Base-by-base conservation (phyloP, 1,140 invertebrate genomes). In the Agrilus planipennis region DNA sequence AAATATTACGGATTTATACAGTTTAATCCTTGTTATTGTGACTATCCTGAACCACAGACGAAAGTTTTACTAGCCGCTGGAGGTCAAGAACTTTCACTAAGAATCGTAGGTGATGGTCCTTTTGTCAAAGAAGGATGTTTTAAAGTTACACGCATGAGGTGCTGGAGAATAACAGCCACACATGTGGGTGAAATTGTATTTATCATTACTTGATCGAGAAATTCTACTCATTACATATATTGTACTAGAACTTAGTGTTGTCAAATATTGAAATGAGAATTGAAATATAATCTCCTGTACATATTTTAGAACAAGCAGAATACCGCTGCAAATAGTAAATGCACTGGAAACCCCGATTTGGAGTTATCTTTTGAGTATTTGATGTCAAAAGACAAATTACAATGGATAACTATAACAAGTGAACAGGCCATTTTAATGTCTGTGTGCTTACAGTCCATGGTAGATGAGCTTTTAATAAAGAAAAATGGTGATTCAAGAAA, bases 281-380 rank as follows among this genome's bases (percentile, higher is more conserved):
- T 11, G 12, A 35, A 17, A 42, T 35, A 45, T 43, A 36, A n/a
- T n/a, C n/a, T n/a, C n/a, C n/a, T n/a, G n/a, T n/a, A n/a, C n/a
- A n/a, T n/a, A n/a, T 55, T 52, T 38, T 45, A 62, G 58, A 58
- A 58, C 40, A 59, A 61, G 45, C 38, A 44, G 35, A 53, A 53
- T 37, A 50, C 44, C 9, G 48, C 47, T 25, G 40, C 46, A 42
- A 55, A 53, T 15, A 57, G 40, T 41, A 54, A 65, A 14, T 58
- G 53, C 23, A 49, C 44, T 34, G 30, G n/a, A 12, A 51, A 45
- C 21, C 51, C 55, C 7, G 47, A 62, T 51, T 60, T 89, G 44
- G 89, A 96, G 62, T 63, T 97, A 11, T 89, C 90, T 0, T 95
- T 96, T 68, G 92, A 97, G 68, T 97, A 97, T 72, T 70, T 96